These are phyloP conservation scores for Ophonus ardosiacus DNA, from an alignment of 2,888 invertebrate genomes.

Conservation along the genomic window DNA sequence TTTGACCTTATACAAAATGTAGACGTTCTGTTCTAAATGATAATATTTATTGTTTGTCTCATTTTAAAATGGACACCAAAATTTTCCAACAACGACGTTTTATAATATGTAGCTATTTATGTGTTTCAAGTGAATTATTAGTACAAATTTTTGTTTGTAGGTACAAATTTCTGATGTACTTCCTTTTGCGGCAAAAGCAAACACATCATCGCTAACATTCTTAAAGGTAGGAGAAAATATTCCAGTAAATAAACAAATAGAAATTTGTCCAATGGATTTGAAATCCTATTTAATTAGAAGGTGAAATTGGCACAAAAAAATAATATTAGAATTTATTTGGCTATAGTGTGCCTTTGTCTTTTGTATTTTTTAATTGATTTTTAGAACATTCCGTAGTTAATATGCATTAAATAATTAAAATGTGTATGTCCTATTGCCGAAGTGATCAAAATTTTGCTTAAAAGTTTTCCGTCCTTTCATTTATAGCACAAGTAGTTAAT, in stretches of 20 bases:
- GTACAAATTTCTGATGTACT: constrained; percentile 77
- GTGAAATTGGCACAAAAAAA: constrained; percentile 61
- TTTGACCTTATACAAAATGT: too few relatives aligned
- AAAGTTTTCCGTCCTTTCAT: background rate
- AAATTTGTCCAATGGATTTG: constrained; percentile 80
- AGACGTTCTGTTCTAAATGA: too few relatives aligned
- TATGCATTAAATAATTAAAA: background rate
- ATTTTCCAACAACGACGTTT: too few relatives aligned
- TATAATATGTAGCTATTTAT: too few relatives aligned
- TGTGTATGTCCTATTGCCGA: background rate
- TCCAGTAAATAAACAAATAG: constrained; percentile 71
- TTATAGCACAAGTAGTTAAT: constrained; percentile 13
- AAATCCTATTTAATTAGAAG: constrained; percentile 76
- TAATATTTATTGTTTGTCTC: too few relatives aligned
- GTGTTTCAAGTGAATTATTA: too few relatives aligned
- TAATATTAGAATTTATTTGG: constrained; percentile 36
- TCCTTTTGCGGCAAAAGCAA: constrained; percentile 71
- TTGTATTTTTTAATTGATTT: background rate
- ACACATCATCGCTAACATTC: constrained; percentile 78
- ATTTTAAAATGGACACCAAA: too few relatives aligned
- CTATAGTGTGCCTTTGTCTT: constrained; percentile 50
- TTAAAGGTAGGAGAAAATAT: constrained; percentile 74
- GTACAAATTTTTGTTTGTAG: constrained; percentile 70
- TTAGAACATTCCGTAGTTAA: constrained; percentile 8
- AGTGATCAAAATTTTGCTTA: background rate